Conservation (phyloP, 2,888 invertebrate species). For the Ormyrus pomaceus region DNA sequence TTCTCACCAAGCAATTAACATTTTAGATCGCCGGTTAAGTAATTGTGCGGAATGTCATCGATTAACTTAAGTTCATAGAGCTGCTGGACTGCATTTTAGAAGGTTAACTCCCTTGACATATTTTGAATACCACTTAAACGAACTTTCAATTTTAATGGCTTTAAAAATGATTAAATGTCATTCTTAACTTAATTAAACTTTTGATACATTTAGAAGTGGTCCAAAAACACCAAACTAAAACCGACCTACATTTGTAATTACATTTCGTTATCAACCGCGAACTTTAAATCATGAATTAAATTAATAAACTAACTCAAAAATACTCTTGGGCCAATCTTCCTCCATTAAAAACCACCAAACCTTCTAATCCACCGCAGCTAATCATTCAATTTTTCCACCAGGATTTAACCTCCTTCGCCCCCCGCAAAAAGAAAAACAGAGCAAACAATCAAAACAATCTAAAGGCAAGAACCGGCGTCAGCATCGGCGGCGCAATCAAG, state of each 20-base stretch:
- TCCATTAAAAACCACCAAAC: too few species aligned
- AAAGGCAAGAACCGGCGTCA: too few species aligned
- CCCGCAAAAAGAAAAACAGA: too few species aligned
- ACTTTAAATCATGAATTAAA: too few species aligned
- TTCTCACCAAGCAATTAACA: neutral
- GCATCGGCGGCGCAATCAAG: too few species aligned
- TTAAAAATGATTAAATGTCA: neutral
- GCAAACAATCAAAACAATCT: too few species aligned
- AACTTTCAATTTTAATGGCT: conserved; percentile 42
- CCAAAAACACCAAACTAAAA: neutral
- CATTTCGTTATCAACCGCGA: neutral
- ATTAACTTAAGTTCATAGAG: conserved; percentile 42
- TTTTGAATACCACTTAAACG: conserved; percentile 17
- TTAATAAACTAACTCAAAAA: too few species aligned
- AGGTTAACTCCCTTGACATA: conserved; percentile 53
- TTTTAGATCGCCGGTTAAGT: conserved; percentile 42
- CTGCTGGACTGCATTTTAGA: conserved; percentile 51
- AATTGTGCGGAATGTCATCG: conserved; percentile 46
- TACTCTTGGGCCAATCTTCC: too few species aligned
- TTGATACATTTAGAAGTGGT: neutral
- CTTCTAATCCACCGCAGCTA: too few species aligned
- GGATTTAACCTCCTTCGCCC: too few species aligned
- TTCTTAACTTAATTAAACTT: too few species aligned
- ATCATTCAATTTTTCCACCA: too few species aligned
- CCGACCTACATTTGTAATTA: conserved; percentile 4